Conservation (phyloP, 2,797 vertebrate species). For the Brotogeris chrysoptera region DNA sequence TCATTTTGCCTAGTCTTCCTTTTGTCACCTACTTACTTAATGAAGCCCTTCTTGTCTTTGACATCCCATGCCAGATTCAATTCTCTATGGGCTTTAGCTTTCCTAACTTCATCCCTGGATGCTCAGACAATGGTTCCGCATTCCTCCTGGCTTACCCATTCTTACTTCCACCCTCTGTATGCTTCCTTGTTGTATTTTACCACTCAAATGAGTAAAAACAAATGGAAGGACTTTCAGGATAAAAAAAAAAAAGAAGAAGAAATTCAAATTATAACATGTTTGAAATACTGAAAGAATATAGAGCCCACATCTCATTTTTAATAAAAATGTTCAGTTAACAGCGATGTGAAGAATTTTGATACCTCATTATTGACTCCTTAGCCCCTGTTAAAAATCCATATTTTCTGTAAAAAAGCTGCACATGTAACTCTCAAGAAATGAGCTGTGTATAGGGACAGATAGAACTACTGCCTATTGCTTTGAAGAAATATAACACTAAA, state of each 20-base stretch:
- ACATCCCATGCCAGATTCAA: neutral
- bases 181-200: neutral
- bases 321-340: neutral
- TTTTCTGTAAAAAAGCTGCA: slow-evolving; percentile 15
- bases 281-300: neutral
- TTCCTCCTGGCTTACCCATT: neutral
- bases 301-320: neutral
- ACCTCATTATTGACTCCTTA: neutral
- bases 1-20: neutral
- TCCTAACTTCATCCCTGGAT: neutral
- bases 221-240: neutral
- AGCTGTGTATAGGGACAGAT: neutral
- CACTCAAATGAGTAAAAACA: neutral
- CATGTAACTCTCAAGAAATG: neutral
- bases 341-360: neutral
- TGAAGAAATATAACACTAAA: slow-evolving; percentile 52
- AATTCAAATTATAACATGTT: neutral
- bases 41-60: neutral
- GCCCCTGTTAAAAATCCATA: neutral
- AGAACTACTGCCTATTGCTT: slow-evolving; percentile 17
- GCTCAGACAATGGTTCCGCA: neutral
- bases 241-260: neutral
- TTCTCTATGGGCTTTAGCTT: neutral
- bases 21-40: neutral
- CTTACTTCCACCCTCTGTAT: neutral